These are phyloP conservation scores for Callocephalon fimbriatum DNA, from an alignment of 2,113 vertebrate genomes.

Conservation along the genomic window DNA sequence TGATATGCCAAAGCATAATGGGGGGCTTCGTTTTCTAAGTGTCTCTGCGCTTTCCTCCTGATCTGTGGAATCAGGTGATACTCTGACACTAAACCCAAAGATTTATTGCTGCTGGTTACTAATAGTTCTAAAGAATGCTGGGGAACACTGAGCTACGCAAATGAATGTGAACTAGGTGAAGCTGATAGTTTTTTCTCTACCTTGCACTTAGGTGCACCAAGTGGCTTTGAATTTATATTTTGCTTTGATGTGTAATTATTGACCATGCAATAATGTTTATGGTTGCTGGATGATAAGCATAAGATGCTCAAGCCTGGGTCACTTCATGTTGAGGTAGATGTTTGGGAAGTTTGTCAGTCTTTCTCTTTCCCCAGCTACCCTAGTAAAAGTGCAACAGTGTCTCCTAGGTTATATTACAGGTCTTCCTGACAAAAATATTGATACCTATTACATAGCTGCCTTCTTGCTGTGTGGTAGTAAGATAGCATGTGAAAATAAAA, in stretches of 20 bases:
- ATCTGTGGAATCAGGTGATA: background rate
- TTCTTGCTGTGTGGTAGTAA: background rate
- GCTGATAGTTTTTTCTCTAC: background rate
- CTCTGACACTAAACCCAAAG: background rate
- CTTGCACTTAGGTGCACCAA: background rate
- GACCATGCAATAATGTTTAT: background rate
- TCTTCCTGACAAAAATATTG: background rate
- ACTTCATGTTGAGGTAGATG: background rate
- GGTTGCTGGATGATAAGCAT: background rate
- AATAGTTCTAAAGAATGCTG: background rate
- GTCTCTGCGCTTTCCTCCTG: background rate
- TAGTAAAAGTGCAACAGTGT: background rate
- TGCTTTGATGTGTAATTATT: background rate
- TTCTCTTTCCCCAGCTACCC: background rate
- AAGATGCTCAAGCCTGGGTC: background rate
- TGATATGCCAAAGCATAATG: slow-evolving; percentile 40
- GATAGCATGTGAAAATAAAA: background rate
- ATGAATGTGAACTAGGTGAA: background rate
- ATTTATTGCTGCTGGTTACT: slow-evolving; percentile 25
- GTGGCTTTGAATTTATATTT: background rate
- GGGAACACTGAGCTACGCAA: background rate
- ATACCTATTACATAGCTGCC: background rate
- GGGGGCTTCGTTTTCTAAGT: background rate
- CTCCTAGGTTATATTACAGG: background rate
- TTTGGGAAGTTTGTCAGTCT: background rate